Evolutionary conservation across 2,888 invertebrate genomes (phyloP), one percentile per base, ranked within the genome.

Genomic region (Aphrophora alni): DNA sequence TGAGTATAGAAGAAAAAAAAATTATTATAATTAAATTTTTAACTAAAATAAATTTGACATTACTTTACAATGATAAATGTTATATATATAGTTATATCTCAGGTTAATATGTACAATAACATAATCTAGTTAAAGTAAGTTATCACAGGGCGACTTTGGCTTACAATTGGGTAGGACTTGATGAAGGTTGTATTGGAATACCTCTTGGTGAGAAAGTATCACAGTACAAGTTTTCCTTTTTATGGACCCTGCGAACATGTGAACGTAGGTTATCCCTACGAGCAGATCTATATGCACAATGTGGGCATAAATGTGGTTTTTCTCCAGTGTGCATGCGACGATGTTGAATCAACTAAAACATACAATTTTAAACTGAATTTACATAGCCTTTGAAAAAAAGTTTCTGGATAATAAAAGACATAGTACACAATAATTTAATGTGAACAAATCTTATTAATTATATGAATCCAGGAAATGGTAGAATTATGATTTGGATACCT

Each of bases 171-270:
- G 44, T 44, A 21, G 59, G 59, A 21, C 59, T 59, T 59, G 21
- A 10, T 12, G 59, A 21, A 59, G 59, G 59, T 21, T 1, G 21
- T 5, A 5, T 5, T 59, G 12, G 59, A 21, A 59, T 59, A 59
- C 59, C 59, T 59, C 59, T 59, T 59, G 59, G 59, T n/a, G 59
- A 59, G 21, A 59, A 59, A 59, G 59, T 59, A 59, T 59, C 59
- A 59, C 59, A 59, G 21, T 21, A 59, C 21, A 59, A 59, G 10
- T 59, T 59, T 59, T 59, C 59, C 21, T 59, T 59, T 59, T 59
- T 59, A 59, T 59, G 59, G 21, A 59, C 59, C 59, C 59, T 59
- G 59, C 59, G 59, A 7, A 59, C 59, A 21, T 59, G 59, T 59
- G 59, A 59, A n/a, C 59, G 59, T 59, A 59, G 21, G 21, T 59